A percentile compares a stretch with the other conserved stretches of the same genome.
Evolutionary conservation across 1,140 invertebrate genomes (phyloP).

Genomic region (Zophobas atratus): DNA sequence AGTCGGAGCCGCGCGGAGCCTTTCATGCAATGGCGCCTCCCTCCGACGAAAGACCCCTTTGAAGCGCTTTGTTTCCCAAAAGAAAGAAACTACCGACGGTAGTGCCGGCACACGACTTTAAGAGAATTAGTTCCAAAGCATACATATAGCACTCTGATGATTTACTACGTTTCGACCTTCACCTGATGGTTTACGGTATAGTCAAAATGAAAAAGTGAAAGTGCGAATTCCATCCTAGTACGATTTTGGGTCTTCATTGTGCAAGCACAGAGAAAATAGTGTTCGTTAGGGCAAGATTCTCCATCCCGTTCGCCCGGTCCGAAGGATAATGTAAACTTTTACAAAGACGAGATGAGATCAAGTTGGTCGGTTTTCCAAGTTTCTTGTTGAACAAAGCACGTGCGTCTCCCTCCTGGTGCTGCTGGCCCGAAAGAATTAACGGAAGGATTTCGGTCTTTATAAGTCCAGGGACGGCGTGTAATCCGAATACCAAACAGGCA

Average conservation of each 20-base stretch:
- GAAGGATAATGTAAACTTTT: conserved; percentile 47
- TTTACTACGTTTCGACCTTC: no score
- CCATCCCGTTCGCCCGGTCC: not conserved
- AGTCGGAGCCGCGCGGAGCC: not conserved
- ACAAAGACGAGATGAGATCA: conserved; percentile 44
- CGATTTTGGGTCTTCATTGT: no score
- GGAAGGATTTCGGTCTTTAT: conserved; percentile 52
- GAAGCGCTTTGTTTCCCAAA: no score
- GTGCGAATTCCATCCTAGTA: no score
- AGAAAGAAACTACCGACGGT: no score
- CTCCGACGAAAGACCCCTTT: not conserved
- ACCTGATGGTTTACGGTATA: no score
- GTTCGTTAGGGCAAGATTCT: not conserved
- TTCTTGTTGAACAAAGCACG: conserved; percentile 49
- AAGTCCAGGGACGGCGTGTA: conserved; percentile 49
- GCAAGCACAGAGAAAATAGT: no score
- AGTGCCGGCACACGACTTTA: no score
- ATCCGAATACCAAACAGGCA: conserved; percentile 51
- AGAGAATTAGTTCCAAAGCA: no score
- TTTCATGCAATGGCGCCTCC: not conserved
- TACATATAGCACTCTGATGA: no score
- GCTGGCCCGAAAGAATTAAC: conserved; percentile 49
- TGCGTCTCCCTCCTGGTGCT: conserved; percentile 29
- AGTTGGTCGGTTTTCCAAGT: conserved; percentile 41
- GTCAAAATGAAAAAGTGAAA: no score